Percentiles rank a stretch among this genome's conserved stretches.
phyloP scores from a whole-genome alignment of 2,113 vertebrate genomes.

The Aspiorhynchus laticeps region DNA sequence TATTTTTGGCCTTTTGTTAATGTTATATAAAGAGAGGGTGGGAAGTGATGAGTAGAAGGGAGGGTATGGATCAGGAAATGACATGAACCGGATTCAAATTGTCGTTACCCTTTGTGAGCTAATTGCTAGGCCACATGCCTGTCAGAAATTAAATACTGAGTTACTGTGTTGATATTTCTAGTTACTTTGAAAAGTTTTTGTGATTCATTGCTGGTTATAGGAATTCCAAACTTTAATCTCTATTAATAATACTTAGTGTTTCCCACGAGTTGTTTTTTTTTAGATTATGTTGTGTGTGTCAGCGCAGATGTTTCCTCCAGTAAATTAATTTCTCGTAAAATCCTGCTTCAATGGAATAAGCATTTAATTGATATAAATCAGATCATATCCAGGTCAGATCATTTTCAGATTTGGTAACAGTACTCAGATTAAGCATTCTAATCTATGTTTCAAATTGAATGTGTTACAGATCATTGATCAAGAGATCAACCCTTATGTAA shows the following conservation, averaged over 20 bases:
- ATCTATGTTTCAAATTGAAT: conserved; percentile 58
- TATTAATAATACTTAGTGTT: neutral
- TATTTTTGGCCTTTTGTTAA: neutral
- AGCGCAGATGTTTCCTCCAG: neutral
- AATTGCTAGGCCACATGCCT: neutral
- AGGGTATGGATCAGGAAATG: neutral
- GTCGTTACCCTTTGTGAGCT: neutral
- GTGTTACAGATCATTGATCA: conserved; percentile 79
- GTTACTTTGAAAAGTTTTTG: neutral
- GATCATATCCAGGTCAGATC: conserved; percentile 61
- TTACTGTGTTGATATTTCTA: neutral
- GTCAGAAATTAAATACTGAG: neutral
- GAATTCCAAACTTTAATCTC: neutral
- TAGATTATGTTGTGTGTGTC: neutral
- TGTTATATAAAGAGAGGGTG: neutral
- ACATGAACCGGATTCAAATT: neutral
- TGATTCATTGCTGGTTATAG: neutral
- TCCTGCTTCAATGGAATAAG: neutral
- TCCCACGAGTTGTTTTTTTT: neutral
- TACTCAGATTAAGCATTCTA: neutral
- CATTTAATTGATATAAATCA: conserved; percentile 36
- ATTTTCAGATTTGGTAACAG: neutral
- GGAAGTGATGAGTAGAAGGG: neutral
- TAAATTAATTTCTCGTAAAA: neutral
- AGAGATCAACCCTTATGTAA: conserved; percentile 84